Percentiles rank a stretch among this genome's conserved stretches.
Evolutionary conservation across 64 coral and sea anemone genomes (phyloP).

Genomic region (Montipora cactus): DNA sequence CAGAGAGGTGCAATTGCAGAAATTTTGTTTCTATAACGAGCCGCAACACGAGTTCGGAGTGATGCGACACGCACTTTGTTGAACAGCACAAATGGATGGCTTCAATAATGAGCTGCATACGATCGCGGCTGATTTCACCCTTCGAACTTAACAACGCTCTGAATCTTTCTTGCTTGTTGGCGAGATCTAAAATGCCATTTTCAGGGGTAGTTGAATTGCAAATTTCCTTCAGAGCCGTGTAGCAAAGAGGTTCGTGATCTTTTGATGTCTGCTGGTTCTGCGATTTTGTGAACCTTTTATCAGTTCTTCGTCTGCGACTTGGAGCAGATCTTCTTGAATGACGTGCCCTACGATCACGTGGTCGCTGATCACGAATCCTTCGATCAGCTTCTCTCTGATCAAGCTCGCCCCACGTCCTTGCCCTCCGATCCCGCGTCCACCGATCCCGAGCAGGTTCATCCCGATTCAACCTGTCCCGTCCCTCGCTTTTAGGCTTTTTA

Average conservation of each 20-base stretch:
- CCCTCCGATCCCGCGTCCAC: not conserved
- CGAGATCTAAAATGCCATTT: not conserved
- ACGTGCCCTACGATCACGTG: not conserved
- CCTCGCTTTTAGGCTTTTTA: not conserved
- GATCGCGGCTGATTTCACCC: not conserved
- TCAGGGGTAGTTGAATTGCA: not conserved
- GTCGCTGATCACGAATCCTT: not conserved
- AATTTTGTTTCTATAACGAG: constrained; percentile 28
- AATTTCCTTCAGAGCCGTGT: constrained; percentile 7
- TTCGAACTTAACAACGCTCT: not conserved
- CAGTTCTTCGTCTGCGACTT: constrained; percentile 12
- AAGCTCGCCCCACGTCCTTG: not conserved
- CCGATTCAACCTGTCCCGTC: not conserved
- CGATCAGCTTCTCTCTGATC: not conserved
- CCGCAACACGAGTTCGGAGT: not conserved
- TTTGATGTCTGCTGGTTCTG: not conserved
- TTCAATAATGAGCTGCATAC: not conserved
- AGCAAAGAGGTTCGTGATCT: not conserved
- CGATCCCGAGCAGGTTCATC: not conserved
- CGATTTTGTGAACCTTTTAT: not conserved
- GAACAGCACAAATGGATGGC: constrained; percentile 5
- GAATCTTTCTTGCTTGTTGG: not conserved
- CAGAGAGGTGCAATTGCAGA: not conserved
- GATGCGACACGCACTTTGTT: not conserved
- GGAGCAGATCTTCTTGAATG: not conserved